A percentile compares a stretch with the other conserved stretches of the same genome.
Evolutionary conservation across 2,797 vertebrate genomes (phyloP).

Genomic region (Gadopsis bispinosus): DNA sequence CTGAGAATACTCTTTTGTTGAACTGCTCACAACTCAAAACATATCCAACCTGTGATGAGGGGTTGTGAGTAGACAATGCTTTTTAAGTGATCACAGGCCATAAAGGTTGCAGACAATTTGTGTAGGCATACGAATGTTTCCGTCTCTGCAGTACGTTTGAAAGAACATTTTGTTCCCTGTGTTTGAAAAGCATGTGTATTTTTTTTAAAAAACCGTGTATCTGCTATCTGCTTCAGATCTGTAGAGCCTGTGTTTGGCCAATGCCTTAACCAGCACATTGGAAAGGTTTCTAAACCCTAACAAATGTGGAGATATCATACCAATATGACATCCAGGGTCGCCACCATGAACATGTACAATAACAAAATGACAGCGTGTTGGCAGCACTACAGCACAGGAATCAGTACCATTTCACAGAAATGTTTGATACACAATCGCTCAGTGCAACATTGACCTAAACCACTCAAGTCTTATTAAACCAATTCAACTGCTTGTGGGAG

Average conservation of each 20-base stretch:
- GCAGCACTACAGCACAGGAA: slow-evolving; percentile 51
- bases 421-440: slow-evolving; percentile 49
- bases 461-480: slow-evolving; percentile 48
- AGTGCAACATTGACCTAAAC: slow-evolving; percentile 42
- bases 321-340: slow-evolving; percentile 65
- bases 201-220: slow-evolving; percentile 26
- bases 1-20: not conserved
- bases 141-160: slow-evolving; percentile 25
- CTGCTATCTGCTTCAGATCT: slow-evolving; percentile 67
- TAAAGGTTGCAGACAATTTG: slow-evolving; percentile 6
- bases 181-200: slow-evolving; percentile 44
- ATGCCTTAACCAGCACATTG: slow-evolving; percentile 50
- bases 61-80: not conserved
- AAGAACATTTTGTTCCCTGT: slow-evolving; percentile 65
- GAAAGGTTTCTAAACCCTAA: slow-evolving; percentile 71
- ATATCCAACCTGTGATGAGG: not conserved
- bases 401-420: slow-evolving; percentile 51
- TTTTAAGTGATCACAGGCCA: slow-evolving; percentile 22
- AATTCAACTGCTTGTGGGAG: slow-evolving; percentile 36
- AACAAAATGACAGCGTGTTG: slow-evolving; percentile 68
- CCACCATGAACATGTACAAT: slow-evolving; percentile 62
- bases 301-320: slow-evolving; percentile 71
- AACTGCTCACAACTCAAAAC: slow-evolving; percentile 25
- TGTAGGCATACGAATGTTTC: slow-evolving; percentile 38
- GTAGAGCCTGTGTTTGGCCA: slow-evolving; percentile 59